phyloP scores from a whole-genome alignment of 2,113 vertebrate species.

The Ptyas mucosa region DNA sequence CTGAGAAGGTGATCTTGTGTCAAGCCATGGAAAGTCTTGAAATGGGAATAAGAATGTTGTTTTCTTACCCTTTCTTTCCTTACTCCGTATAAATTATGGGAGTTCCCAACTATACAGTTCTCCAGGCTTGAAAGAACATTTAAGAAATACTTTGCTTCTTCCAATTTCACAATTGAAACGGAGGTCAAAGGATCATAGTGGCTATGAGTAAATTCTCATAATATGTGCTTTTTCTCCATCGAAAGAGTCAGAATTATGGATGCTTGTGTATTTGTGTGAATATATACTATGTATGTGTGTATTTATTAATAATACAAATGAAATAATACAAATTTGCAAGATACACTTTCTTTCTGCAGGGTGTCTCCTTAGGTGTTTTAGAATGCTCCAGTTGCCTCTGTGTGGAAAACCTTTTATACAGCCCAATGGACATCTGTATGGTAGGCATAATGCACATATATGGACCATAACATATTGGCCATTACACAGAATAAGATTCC shows the following conservation, averaged over 20 bases:
- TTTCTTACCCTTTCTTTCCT: neutral
- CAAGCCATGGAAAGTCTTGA: neutral
- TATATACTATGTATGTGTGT: neutral
- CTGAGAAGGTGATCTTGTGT: neutral
- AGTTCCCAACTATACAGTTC: neutral
- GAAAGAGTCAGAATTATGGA: neutral
- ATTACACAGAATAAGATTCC: neutral
- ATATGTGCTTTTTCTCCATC: neutral
- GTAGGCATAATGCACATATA: neutral
- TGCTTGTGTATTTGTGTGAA: neutral
- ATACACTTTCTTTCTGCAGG: neutral
- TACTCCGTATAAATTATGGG: neutral
- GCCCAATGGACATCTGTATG: neutral
- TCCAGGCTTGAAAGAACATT: neutral
- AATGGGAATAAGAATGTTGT: neutral
- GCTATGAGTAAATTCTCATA: neutral
- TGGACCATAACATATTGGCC: neutral
- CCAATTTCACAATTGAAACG: neutral
- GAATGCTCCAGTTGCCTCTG: neutral
- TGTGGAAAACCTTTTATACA: neutral
- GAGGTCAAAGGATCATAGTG: neutral
- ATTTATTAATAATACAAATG: neutral
- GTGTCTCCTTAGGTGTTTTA: neutral
- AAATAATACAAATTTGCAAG: neutral
- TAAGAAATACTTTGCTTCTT: neutral